A percentile compares a stretch with the other conserved stretches of the same genome.
These are phyloP conservation scores for Nomada hirtipes DNA, from an alignment of 2,888 invertebrate genomes.

Conservation along the genomic window DNA sequence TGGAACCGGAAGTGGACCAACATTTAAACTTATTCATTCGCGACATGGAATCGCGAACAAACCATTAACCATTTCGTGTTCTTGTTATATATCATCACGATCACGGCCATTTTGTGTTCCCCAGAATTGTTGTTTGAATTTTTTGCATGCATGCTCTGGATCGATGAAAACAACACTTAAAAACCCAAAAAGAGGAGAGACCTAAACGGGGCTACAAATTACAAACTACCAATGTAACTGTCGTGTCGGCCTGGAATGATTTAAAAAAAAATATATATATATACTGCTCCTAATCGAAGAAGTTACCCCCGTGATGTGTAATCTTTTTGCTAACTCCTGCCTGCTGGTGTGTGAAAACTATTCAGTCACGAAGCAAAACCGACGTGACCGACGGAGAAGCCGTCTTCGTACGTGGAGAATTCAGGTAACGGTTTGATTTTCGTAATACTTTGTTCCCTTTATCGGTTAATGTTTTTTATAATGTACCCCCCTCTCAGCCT, in stretches of 20 bases:
- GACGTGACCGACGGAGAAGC: background rate
- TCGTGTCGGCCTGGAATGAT: constrained; percentile 67
- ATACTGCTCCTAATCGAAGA: constrained; percentile 52
- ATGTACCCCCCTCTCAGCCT: no score
- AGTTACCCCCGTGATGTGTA: constrained; percentile 46
- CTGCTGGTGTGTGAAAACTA: constrained; percentile 75
- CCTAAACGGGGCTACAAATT: constrained; percentile 21
- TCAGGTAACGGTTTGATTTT: constrained; percentile 57
- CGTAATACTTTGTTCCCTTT: background rate
- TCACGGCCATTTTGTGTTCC: constrained; percentile 49
- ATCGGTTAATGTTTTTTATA: background rate
- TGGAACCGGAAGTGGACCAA: background rate
- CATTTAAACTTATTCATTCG: no score
- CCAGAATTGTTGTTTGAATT: constrained; percentile 65
- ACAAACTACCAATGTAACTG: constrained; percentile 43
- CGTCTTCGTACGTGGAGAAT: constrained; percentile 18
- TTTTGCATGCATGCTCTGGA: constrained; percentile 70
- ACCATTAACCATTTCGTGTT: constrained; percentile 7
- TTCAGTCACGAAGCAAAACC: constrained; percentile 63
- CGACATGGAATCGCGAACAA: constrained; percentile 5
- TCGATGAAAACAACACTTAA: background rate
- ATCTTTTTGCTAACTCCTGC: constrained; percentile 74
- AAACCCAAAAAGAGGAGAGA: constrained; percentile 21
- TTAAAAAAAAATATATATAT: constrained; percentile 1
- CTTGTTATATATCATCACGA: constrained; percentile 27